Percentiles rank a stretch among this genome's conserved stretches.
phyloP scores from a whole-genome alignment of 2,888 invertebrate species.

The Cheilosia impressa region DNA sequence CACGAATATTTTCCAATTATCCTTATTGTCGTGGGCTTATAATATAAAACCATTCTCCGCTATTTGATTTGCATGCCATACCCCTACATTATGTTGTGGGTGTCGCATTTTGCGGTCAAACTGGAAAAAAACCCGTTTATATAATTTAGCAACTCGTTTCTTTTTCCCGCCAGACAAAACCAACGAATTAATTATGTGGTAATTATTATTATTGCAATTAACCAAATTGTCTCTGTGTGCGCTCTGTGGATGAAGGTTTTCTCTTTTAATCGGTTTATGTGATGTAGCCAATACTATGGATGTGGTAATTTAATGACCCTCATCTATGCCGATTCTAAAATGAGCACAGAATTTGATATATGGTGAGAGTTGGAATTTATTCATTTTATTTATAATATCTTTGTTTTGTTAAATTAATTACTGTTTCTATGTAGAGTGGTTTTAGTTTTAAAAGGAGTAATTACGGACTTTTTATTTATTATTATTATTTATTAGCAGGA shows the following conservation, averaged over 20 bases:
- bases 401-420: too few species aligned
- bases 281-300: not conserved
- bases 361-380: too few species aligned
- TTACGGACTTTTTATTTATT: too few species aligned
- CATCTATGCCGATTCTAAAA: not conserved
- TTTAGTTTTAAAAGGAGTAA: too few species aligned
- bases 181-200: slow-evolving; percentile 23
- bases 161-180: slow-evolving; percentile 1
- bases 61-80: not conserved
- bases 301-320: not conserved
- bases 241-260: not conserved
- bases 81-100: not conserved
- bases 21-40: not conserved
- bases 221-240: not conserved
- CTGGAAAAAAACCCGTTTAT: not conserved
- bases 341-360: not conserved
- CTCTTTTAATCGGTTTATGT: slow-evolving; percentile 5
- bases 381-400: too few species aligned
- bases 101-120: slow-evolving; percentile 1
- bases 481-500: too few species aligned
- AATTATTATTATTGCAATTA: not conserved
- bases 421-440: too few species aligned
- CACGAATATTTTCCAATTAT: not conserved
- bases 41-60: slow-evolving; percentile 4
- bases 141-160: not conserved